Evolutionary conservation across 2,113 vertebrate genomes (phyloP).

Genomic region (Pogonocichla stellata): DNA sequence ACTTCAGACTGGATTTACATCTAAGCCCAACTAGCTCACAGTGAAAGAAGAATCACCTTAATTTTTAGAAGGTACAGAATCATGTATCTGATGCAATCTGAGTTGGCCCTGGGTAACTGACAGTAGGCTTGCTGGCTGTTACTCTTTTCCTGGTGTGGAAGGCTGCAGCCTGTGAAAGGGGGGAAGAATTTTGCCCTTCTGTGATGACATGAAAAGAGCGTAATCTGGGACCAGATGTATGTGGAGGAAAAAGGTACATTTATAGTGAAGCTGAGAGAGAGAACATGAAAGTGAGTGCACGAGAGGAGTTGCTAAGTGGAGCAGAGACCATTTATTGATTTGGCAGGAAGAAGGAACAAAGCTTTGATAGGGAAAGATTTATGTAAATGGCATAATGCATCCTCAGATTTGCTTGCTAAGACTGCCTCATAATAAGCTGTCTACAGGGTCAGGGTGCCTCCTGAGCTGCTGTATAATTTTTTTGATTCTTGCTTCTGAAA

Average conservation of each 20-base stretch:
- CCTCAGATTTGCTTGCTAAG: neutral
- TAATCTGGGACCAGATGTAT: neutral
- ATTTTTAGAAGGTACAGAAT: neutral
- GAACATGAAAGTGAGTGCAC: neutral
- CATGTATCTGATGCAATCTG: neutral
- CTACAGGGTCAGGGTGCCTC: neutral
- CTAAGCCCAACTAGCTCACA: neutral
- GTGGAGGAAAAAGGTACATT: neutral
- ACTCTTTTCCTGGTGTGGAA: neutral
- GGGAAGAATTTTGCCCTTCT: neutral
- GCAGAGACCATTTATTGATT: slow-evolving; percentile 8
- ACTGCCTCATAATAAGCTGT: neutral
- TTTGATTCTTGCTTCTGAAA: neutral
- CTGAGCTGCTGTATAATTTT: neutral
- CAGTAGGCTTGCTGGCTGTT: neutral
- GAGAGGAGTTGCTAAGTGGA: neutral
- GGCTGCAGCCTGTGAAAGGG: neutral
- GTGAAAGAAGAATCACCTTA: neutral
- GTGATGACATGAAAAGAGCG: neutral
- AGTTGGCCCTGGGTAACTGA: neutral
- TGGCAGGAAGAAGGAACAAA: neutral
- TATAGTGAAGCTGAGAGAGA: neutral
- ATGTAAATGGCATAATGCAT: neutral
- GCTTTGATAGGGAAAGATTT: neutral
- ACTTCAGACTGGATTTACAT: neutral